Evolutionary conservation across 2,113 vertebrate genomes (phyloP), one percentile per base, ranked within the genome.

Genomic region (Macheiramphus alcinus): DNA sequence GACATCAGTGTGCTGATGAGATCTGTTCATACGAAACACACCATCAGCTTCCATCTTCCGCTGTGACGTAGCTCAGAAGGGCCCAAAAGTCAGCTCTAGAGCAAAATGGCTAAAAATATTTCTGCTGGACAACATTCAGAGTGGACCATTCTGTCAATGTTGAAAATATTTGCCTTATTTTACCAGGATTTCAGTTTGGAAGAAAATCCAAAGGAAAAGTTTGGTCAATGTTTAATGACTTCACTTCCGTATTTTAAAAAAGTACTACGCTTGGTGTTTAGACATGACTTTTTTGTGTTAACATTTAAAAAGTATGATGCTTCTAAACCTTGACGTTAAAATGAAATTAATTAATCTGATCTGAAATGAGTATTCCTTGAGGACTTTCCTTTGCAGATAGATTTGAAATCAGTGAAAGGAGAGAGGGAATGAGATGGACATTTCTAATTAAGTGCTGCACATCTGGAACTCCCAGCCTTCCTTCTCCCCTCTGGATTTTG

Each of bases 361-460:
- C 58, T 81, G 71, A 87, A 96, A 80, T 56, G 67, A 93, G 29
- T 70, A 71, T 87, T 96, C 94, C 90, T 94, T 80, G 71, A 94
- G 90, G 94, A 87, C 43, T 84, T 93, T 26, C 40, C 43, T 88
- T 80, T 88, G 90, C 78, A 88, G 78, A 71, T 74, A 93, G 87
- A 61, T 97, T 96, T 95, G 61, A 96, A 72, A 90, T 85, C 73
- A 76, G 53, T 91, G 90, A 91, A 94, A 94, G 73, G 58, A 90
- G 43, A 91, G n/a, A 85, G 27, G 16, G 53, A 96, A 73, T 1
- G 3, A 96, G 93, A 94, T 92, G 90, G 93, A 96, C 96, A 92
- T 93, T 95, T 96, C 96, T 97, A 96, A 96, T 96, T 95, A 95
- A 96, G 67, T 93, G 66, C 29, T 85, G 90, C 89, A 92, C 92